Evolutionary conservation across 2,113 vertebrate genomes (phyloP).

Genomic region (Heterochromis multidens): DNA sequence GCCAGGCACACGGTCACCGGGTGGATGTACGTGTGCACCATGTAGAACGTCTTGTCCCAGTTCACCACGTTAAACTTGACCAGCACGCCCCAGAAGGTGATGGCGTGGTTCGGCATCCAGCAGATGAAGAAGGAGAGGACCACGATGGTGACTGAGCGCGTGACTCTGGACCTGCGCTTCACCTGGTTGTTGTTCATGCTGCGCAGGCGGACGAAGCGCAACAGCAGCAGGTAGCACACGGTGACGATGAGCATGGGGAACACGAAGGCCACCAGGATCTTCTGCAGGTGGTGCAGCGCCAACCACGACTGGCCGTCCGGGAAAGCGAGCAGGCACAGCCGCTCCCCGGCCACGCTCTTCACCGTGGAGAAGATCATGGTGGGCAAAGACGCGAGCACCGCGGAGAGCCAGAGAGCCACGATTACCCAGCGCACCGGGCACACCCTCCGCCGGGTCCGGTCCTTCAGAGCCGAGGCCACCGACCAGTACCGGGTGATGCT

Average conservation of each 20-base stretch:
- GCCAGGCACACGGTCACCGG: slow-evolving; percentile 89
- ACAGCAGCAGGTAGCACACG: slow-evolving; percentile 84
- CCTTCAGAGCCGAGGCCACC: slow-evolving; percentile 85
- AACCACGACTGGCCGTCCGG: slow-evolving; percentile 84
- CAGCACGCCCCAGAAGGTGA: slow-evolving; percentile 90
- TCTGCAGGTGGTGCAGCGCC: slow-evolving; percentile 88
- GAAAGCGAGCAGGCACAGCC: slow-evolving; percentile 86
- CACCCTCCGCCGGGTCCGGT: slow-evolving; percentile 58
- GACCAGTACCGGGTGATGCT: slow-evolving; percentile 88
- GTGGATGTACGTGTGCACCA: slow-evolving; percentile 87
- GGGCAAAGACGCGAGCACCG: slow-evolving; percentile 82
- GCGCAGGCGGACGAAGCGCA: slow-evolving; percentile 83
- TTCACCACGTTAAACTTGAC: slow-evolving; percentile 86
- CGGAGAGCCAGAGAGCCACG: slow-evolving; percentile 81
- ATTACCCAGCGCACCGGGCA: slow-evolving; percentile 83
- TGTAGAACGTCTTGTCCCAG: slow-evolving; percentile 85
- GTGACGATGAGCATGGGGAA: slow-evolving; percentile 82
- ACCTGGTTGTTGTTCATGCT: slow-evolving; percentile 77
- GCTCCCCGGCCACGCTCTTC: slow-evolving; percentile 78
- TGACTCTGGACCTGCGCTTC: slow-evolving; percentile 83
- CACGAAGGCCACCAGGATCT: slow-evolving; percentile 86
- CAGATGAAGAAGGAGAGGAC: slow-evolving; percentile 92
- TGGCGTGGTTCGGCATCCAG: slow-evolving; percentile 93
- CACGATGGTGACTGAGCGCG: slow-evolving; percentile 88
- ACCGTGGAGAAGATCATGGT: slow-evolving; percentile 85